Evolutionary conservation across 1,140 invertebrate genomes (phyloP), one percentile per base, ranked within the genome.

Genomic region (Zeugodacus cucurbitae): DNA sequence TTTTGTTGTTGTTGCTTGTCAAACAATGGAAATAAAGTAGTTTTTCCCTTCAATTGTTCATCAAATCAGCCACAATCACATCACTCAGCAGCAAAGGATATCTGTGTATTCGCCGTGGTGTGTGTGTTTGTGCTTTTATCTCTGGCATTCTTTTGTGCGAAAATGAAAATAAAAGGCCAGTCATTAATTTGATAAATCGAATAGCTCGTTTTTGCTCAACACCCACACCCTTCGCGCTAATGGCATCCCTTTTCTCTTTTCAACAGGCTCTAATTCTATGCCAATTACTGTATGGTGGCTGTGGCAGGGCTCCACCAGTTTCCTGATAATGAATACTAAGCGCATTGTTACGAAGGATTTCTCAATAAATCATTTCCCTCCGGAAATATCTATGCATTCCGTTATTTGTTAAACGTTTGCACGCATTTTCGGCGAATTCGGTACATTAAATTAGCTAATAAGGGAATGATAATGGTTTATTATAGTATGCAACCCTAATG

Each of bases 111-210:
- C 20, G 26, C 7, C 14, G 2, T 1, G 32, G 11, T 34, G 29
- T 67, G 4, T n/a, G 1, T 62, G 58, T n/a, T 3, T 62, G 10
- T 62, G 58, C 74, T 5, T 44, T 5, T 17, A 82, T 82, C 8
- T 26, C 20, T 41, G 34, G 22, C 8, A 41, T 41, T 44, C 37
- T 26, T 82, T 44, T 44, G n/a, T 82, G 37, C 20, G 41, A 48
- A 82, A 82, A 48, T 82, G 74, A 82, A 74, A 74, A 82, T 82
- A 82, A 82, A 82, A 48, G 74, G 22, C 22, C 74, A 37, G 67
- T 22, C 74, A 29, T 82, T 82, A 82, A 82, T 82, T 48, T 82
- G 74, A 82, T 82, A 82, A 82, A 82, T 82, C 74, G 74, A 26
- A 82, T 48, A 37, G 17, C 41, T 82, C 34, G 7, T 41, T 29